Percentiles rank a stretch among this genome's conserved stretches.
phyloP scores from a whole-genome alignment of 2,888 invertebrate species.

The Escarpia spicata region DNA sequence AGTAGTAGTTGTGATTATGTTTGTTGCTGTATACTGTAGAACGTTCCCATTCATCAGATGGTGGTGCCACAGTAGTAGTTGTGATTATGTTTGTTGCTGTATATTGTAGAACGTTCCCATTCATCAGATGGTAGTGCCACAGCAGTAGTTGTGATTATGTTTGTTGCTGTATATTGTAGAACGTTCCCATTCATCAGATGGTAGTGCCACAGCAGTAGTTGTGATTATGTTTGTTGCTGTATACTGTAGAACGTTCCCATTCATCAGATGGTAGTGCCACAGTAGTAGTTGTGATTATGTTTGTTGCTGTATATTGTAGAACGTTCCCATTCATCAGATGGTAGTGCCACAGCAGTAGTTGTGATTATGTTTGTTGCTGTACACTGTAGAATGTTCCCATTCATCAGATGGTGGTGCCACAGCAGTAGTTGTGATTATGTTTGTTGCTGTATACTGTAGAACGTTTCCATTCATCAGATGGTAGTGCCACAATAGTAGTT shows the following conservation, averaged over 20 bases:
- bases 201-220: too few species aligned
- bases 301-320: neutral
- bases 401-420: too few species aligned
- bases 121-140: too few species aligned
- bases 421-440: neutral
- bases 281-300: neutral
- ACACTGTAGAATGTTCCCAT: neutral
- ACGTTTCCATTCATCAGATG: neutral
- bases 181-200: neutral
- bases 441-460: neutral
- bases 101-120: neutral
- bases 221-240: neutral
- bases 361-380: neutral
- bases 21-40: neutral
- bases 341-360: too few species aligned
- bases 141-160: neutral
- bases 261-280: too few species aligned
- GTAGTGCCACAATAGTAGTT: too few species aligned
- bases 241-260: neutral
- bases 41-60: neutral
- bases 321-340: neutral
- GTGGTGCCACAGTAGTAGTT: slow-evolving; percentile 21
- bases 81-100: neutral
- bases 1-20: neutral
- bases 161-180: neutral